Evolutionary conservation across 2,888 invertebrate genomes (phyloP).

Genomic region (Rhopalosiphum nymphaeae): DNA sequence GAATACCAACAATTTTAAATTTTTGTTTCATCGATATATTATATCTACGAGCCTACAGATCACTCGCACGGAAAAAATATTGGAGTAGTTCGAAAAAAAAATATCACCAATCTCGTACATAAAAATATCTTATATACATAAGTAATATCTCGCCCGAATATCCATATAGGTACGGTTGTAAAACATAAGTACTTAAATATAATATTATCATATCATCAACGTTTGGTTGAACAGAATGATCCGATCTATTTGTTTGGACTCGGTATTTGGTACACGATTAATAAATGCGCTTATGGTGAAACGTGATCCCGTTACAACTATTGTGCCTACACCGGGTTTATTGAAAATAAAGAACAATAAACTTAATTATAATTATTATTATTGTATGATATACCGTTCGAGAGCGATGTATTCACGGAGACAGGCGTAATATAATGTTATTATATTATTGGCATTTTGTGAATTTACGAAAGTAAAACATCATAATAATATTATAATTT

Average conservation of each 20-base stretch:
- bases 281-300: not conserved
- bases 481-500: not conserved
- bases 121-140: not conserved
- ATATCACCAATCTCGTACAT: not conserved
- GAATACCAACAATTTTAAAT: not conserved
- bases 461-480: not conserved
- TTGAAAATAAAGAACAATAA: constrained; percentile 2
- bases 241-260: not conserved
- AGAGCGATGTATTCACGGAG: not conserved
- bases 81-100: not conserved
- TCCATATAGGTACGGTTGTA: not conserved
- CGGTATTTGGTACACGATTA: not conserved
- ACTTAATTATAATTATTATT: not conserved
- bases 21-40: not conserved
- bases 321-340: not conserved
- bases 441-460: not conserved
- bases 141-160: not conserved
- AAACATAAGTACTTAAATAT: not conserved
- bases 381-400: not conserved
- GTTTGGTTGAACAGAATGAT: not conserved
- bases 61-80: not conserved
- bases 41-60: too few relatives aligned
- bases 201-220: not conserved
- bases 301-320: not conserved
- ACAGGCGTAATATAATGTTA: not conserved